Base-by-base conservation (phyloP, 2,888 invertebrate genomes). In the Tetranychus truncatus region DNA sequence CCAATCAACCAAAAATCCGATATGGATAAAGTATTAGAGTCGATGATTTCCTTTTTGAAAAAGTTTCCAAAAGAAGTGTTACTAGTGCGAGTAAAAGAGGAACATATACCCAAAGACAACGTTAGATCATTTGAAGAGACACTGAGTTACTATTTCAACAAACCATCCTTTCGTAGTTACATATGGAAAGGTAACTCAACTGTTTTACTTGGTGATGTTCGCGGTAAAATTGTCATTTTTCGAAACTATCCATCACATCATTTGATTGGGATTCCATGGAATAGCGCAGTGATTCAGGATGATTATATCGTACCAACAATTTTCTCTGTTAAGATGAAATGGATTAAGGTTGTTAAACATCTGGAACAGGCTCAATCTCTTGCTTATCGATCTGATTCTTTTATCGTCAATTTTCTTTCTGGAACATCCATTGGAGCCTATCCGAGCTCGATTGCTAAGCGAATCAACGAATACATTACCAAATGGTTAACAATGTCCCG, bases 221-320 rank as follows among this genome's bases (percentile, higher is more conserved):
- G 76, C 8, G 74, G 74, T 9, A 76, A 76, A 55, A 24, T 76
- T 15, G 76, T 76, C 15, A 24, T 76, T 8, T 9, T 76, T 11
- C 74, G 73, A 7, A 66, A 76, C 46, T 76, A 74, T 66, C n/a
- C 9, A 1, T 20, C 45, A 1, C 0, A 34, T 0, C 65, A 45
- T 9, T 15, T 20, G 15, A 15, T 74, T 55, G 76, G 76, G 7
- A 21, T 73, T n/a, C 74, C 66, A 45, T 76, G 67, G 21, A 15
- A 18, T 11, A 66, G 44, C n/a, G 20, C 69, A n/a, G 44, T 46
- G 20, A 76, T 74, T 74, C 76, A 76, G 69, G 76, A 76, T 34
- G 74, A 76, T 21, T 76, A 65, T 71, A 55, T 44, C 1, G 6
- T 76, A 9, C 21, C 46, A n/a, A 66, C 76, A 55, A 66, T 74